These are phyloP conservation scores for Schizopygopsis malacanthus DNA, from an alignment of 2,797 vertebrate genomes.

Conservation along the genomic window DNA sequence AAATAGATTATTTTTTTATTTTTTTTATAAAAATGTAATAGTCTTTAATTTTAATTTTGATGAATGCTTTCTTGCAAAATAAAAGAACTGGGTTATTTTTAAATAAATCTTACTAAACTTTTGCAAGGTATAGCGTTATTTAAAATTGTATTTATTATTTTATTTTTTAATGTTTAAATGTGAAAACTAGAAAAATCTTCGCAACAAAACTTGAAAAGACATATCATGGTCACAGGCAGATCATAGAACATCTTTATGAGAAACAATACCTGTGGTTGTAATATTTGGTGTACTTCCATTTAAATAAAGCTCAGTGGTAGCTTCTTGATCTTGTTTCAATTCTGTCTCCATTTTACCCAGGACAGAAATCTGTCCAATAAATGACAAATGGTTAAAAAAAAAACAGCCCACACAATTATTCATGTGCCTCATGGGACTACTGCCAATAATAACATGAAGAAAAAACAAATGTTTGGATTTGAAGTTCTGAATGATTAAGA, in stretches of 20 bases:
- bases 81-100: not conserved
- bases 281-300: constrained; percentile 16
- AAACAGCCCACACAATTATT: not conserved
- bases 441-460: not conserved
- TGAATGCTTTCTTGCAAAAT: not conserved
- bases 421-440: not conserved
- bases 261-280: constrained; percentile 22
- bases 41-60: not conserved
- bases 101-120: not conserved
- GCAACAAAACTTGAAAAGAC: not conserved
- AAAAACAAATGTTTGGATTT: not conserved
- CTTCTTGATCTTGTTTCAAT: not conserved
- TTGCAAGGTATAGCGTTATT: not conserved
- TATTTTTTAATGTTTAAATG: not conserved
- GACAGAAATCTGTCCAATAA: not conserved
- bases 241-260: not conserved
- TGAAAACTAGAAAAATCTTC: not conserved
- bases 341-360: constrained; percentile 9
- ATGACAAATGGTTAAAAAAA: not conserved
- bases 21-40: not conserved
- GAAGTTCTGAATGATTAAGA: constrained; percentile 20
- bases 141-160: not conserved
- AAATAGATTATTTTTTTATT: not conserved
- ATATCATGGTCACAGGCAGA: not conserved
- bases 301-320: not conserved